phyloP scores from a whole-genome alignment of 2,113 vertebrate species.

The Scomber colias region DNA sequence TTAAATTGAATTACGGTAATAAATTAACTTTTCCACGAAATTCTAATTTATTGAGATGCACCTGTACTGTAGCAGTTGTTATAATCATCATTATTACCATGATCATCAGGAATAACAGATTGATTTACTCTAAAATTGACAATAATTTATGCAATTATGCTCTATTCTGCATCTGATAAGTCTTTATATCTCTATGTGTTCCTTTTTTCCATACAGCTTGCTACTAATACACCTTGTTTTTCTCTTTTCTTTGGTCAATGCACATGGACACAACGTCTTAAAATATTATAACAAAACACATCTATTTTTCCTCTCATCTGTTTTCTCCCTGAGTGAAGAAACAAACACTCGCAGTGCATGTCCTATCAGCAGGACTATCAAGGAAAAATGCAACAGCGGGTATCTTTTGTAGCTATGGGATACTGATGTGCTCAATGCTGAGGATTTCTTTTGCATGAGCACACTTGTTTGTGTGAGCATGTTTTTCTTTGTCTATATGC shows the following conservation, averaged over 20 bases:
- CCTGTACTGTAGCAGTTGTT: neutral
- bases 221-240: neutral
- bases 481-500: neutral
- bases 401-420: neutral
- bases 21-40: too few relatives aligned
- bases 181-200: neutral
- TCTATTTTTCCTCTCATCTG: conserved; percentile 5
- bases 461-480: neutral
- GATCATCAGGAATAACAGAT: neutral
- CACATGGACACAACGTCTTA: conserved; percentile 4
- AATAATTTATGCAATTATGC: neutral
- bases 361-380: neutral
- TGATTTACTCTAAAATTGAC: neutral
- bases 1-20: too few relatives aligned
- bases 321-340: neutral
- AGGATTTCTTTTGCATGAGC: neutral
- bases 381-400: conserved; percentile 11
- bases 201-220: neutral
- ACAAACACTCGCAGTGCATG: neutral
- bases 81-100: neutral
- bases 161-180: neutral
- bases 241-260: neutral
- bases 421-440: neutral
- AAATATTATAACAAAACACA: neutral
- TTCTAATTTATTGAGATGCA: too few relatives aligned